Conservation (phyloP, 2,888 invertebrate genomes). For the Gortyna flavago region DNA sequence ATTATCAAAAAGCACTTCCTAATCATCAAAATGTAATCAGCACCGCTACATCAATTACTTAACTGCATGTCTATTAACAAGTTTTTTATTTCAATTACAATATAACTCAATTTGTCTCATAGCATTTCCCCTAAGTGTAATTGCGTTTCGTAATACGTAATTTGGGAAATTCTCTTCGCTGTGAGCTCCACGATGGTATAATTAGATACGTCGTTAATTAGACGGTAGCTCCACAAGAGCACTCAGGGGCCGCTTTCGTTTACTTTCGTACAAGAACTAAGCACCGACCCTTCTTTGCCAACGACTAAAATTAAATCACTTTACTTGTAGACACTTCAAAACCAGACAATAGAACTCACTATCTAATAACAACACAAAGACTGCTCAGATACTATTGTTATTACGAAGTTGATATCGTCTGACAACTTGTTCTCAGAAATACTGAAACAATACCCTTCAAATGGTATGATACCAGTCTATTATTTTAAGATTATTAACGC, state of each 20-base stretch:
- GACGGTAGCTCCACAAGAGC: slow-evolving; percentile 84
- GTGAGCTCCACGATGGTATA: slow-evolving; percentile 82
- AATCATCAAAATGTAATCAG: slow-evolving; percentile 20
- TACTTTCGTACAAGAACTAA: slow-evolving; percentile 77
- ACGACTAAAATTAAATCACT: slow-evolving; percentile 71
- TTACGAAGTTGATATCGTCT: slow-evolving; percentile 36
- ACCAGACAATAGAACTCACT: slow-evolving; percentile 56
- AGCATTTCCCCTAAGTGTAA: slow-evolving; percentile 82
- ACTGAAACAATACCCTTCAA: slow-evolving; percentile 37
- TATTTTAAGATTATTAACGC: slow-evolving; percentile 34
- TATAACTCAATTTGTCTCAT: slow-evolving; percentile 79
- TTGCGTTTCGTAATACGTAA: slow-evolving; percentile 86
- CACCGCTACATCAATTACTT: slow-evolving; percentile 35
- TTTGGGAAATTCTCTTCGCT: slow-evolving; percentile 84
- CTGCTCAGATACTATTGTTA: slow-evolving; percentile 36
- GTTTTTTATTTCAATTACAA: slow-evolving; percentile 72
- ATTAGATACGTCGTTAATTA: slow-evolving; percentile 89
- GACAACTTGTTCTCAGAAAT: slow-evolving; percentile 34
- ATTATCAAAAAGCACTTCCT: background rate
- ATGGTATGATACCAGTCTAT: slow-evolving; percentile 35
- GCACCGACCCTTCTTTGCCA: slow-evolving; percentile 63
- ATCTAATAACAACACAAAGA: slow-evolving; percentile 44
- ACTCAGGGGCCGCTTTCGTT: slow-evolving; percentile 81
- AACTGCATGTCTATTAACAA: slow-evolving; percentile 51
- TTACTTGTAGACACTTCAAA: slow-evolving; percentile 61